Base-by-base conservation (phyloP, 2,888 invertebrate genomes). In the Neoitamus cyanurus region DNA sequence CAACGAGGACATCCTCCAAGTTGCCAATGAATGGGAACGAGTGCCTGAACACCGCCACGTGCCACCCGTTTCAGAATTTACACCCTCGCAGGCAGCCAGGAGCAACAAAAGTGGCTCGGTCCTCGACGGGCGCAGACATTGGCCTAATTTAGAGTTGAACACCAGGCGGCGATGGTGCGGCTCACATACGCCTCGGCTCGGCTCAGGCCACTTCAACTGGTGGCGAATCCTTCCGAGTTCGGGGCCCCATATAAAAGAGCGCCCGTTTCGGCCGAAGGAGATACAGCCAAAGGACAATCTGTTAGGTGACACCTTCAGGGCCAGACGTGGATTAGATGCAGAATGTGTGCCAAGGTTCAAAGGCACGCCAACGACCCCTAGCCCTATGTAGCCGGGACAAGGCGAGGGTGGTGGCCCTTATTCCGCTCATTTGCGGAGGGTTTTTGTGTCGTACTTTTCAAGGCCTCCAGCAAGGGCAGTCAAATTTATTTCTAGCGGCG, bases 261-360 rank as follows among this genome's bases (percentile, higher is more conserved):
- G 36, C 42, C 77, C 46, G 2, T 0, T 9, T 28, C 46, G 42
- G 31, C 28, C 46, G 28, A 46, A 73, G 73, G 20, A 46, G 77
- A 46, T 46, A 77, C 46, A 20, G 28, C 28, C 46, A 28, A 46
- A 37, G 48, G 78, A 34, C 30, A 78, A 58, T 78, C 20, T 46
- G 78, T 15, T 58, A 20, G 48, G 48, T 78, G 78, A 78, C 78
- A 78, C 78, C 58, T 78, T 58, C 48, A 31, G 78, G 48, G 75
- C 25, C 78, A 58, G 30, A 78, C 28, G 28, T 48, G 48, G 78
- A 78, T 78, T 78, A 78, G 42, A 78, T 70, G 36, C 69, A 25
- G 69, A 83, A 83, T 72, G 46, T 83, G 31, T 83, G 83, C 83
- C 83, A 83, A 83, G 83, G 83, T 83, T 83, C 83, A 72, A 15